Evolutionary conservation across 2,888 invertebrate genomes (phyloP).

Genomic region (Yponomeuta plumbellus): DNA sequence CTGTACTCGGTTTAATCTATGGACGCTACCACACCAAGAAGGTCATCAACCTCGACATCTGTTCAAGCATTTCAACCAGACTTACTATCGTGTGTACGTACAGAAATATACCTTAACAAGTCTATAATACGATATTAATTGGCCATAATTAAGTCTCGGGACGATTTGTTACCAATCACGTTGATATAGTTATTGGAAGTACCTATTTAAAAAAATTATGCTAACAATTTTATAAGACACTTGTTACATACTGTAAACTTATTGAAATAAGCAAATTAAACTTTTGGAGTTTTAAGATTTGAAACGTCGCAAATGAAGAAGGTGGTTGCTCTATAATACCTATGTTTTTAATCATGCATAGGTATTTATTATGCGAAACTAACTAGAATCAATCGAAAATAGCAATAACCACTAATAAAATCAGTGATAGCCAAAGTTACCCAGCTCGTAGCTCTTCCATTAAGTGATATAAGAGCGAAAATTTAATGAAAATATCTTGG

Average conservation of each 20-base stretch:
- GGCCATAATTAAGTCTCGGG: conserved; percentile 5
- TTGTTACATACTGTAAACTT: no score
- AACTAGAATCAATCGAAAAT: not conserved
- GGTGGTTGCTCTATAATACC: no score
- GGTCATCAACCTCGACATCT: conserved; percentile 71
- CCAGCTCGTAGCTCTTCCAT: no score
- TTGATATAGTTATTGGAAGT: not conserved
- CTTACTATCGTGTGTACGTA: conserved; percentile 25
- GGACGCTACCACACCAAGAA: conserved; percentile 21
- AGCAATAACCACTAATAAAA: not conserved
- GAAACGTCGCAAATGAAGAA: no score
- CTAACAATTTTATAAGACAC: no score
- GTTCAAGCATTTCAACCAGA: conserved; percentile 64
- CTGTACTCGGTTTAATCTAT: conserved; percentile 6
- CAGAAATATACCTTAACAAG: conserved; percentile 10
- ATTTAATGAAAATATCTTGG: not conserved
- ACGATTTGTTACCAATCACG: not conserved
- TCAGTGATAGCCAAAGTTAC: not conserved
- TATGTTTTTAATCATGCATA: no score
- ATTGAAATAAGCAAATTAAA: no score
- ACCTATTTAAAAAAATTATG: not conserved
- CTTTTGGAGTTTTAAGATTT: no score
- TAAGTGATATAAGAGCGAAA: no score
- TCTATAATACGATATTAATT: conserved; percentile 12
- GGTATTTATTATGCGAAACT: not conserved